Evolutionary conservation across 2,797 vertebrate genomes (phyloP), one percentile per base, ranked within the genome.

Genomic region (Enteromius anoplus): DNA sequence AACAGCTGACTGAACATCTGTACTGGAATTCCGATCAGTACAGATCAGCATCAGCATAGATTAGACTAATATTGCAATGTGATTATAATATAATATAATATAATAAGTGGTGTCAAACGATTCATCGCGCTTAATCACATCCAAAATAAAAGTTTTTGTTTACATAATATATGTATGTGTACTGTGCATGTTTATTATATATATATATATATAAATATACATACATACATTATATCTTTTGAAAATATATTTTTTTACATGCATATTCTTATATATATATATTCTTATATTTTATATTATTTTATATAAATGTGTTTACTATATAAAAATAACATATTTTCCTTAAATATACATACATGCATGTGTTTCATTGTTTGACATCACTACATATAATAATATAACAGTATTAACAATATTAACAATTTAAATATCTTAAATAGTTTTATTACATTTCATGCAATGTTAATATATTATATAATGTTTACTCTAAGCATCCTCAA

Each of bases 1-100:
- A 62, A 70, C 76, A 77, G 65, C 79, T 82, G 87, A 81, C 26
- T 40, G 75, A 84, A 79, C 64, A 60, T 66, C 58, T 71, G n/a
- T 55, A 69, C 58, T 72, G 60, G 49, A 81, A 68, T 65, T 87
- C 58, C 17, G 17, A 79, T 71, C 45, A 64, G 60, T 29, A 32
- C 60, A 32, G 26, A 32, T 64, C 26, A 64, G 40, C 42, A 62
- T 78, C 47, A 58, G 32, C 12, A 70, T 34, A 71, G 26, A 37
- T 86, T 70, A 17, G 23, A 72, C 42, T 37, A 34, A 17, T 15
- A 62, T 29, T 37, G 9, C 45, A 51, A 49, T 23, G 29, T 49
- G 19, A 19, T 17, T 65, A 4, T 1, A 68, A 14, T 68, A 40
- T 40, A 66, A 65, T 37, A 66, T 37, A 37, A 42, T 66, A 34